A percentile compares a stretch with the other conserved stretches of the same genome.
Conservation (phyloP, 2,797 vertebrate species). For the Yasuhikotakia modesta region DNA sequence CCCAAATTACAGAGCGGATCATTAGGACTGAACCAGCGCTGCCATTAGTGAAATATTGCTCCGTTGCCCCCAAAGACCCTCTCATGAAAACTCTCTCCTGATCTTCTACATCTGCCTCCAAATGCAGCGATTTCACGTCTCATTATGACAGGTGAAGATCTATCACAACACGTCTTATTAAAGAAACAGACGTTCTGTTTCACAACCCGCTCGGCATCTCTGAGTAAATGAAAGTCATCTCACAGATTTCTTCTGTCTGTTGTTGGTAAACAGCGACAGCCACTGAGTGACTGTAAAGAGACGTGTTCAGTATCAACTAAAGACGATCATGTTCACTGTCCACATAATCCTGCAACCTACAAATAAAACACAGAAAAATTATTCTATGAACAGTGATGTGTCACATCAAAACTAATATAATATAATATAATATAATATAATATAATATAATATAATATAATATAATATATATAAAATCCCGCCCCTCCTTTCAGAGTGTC, state of each 20-base stretch:
- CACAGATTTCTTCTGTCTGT: no score
- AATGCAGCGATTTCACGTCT: conserved; percentile 44
- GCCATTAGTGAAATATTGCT: conserved; percentile 62
- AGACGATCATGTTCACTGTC: no score
- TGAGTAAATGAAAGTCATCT: conserved; percentile 39
- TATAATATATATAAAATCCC: no score
- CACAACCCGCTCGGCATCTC: conserved; percentile 21
- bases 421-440: no score
- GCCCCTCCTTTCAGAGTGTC: no score
- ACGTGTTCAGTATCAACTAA: conserved; percentile 80
- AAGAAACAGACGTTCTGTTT: conserved; percentile 36
- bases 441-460: no score
- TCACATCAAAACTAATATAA: no score
- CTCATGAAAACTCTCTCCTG: conserved; percentile 47
- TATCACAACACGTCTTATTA: conserved; percentile 48
- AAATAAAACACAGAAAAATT: no score
- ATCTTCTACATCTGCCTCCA: conserved; percentile 48
- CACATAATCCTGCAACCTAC: no score
- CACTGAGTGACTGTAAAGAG: conserved; percentile 78
- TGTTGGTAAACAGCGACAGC: conserved; percentile 64
- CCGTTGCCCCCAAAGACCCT: conserved; percentile 56
- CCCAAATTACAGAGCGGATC: conserved; percentile 60
- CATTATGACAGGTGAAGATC: conserved; percentile 47
- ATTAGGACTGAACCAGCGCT: conserved; percentile 62
- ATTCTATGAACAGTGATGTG: no score